These are phyloP conservation scores for Aleiodes testaceus DNA, from an alignment of 2,888 invertebrate genomes.

Conservation along the genomic window DNA sequence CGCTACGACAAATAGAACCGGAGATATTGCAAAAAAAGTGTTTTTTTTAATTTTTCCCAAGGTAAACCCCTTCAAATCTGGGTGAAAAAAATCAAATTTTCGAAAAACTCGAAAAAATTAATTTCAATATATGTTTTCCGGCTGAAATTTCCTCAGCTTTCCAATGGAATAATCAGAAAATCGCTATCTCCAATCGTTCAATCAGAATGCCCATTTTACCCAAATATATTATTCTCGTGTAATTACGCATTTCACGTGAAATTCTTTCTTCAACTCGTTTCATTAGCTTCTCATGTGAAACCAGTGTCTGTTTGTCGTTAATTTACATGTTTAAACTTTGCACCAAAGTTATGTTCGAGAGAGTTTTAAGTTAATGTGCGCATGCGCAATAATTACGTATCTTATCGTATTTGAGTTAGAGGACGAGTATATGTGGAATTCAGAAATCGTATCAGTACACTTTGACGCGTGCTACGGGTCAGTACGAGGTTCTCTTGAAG, in stretches of 20 bases:
- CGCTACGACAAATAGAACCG: too few relatives aligned
- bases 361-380: conserved; percentile 4
- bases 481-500: background rate
- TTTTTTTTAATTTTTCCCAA: too few relatives aligned
- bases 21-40: too few relatives aligned
- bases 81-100: too few relatives aligned
- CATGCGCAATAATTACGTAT: conserved; percentile 12
- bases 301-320: conserved; percentile 9
- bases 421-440: background rate
- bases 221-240: background rate
- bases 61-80: too few relatives aligned
- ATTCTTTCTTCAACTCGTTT: background rate
- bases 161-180: too few relatives aligned
- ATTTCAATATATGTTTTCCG: too few relatives aligned
- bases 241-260: background rate
- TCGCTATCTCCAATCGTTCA: too few relatives aligned
- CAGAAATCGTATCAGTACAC: conserved; percentile 17
- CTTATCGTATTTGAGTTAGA: conserved; percentile 16
- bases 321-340: conserved; percentile 32
- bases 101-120: too few relatives aligned
- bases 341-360: background rate
- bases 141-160: too few relatives aligned
- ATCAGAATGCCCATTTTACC: too few relatives aligned
- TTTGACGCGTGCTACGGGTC: conserved; percentile 12
- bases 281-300: conserved; percentile 8